Base-by-base conservation (phyloP, 2,113 vertebrate species). In the Ochotona princeps region DNA sequence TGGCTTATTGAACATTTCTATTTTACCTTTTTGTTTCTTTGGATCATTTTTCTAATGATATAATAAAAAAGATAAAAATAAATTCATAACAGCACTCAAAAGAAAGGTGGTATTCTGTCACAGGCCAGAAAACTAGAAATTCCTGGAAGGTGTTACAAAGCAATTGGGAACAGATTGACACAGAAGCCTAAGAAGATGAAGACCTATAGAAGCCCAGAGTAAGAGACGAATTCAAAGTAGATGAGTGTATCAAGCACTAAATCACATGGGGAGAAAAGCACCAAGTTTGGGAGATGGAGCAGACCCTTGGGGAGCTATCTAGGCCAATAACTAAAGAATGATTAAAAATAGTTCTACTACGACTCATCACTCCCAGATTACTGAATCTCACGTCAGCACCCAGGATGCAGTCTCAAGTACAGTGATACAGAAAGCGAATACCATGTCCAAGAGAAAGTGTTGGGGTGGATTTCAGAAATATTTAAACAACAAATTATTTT, bases 141-240 rank as follows among this genome's bases (percentile, higher is more conserved):
- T 80, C 51, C 86, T 65, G 21, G 20, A 96, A 87, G 38, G 54
- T 79, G 60, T 67, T 67, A 83, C 13, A 87, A 86, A 90, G 51
- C 15, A 91, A 93, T 32, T 89, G 70, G 60, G 70, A 95, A 93
- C n/a, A 92, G 70, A 89, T 14, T 92, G 66, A 90, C 70, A 83
- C 54, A 76, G 61, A 92, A 94, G 54, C 44, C 32, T 80, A 83
- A 95, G 28, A 87, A 80, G 69, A 60, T 26, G 12, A 67, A 51
- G 28, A 79, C 57, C 54, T 67, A 47, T 83, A 92, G 14, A 93
- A 74, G 69, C 35, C 32, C 49, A 81, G 9, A 60, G 28, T 44
- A 44, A 92, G 10, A 32, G 70, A 96, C 78, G 47, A 61, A 12
- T 81, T 89, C 89, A 83, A 87, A 90, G 74, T 69, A 63, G 14